Evolutionary conservation across 92 coral and sea anemone species (phyloP), one percentile per base, ranked within the genome.

Genomic region (Umimayanthus kanabou): DNA sequence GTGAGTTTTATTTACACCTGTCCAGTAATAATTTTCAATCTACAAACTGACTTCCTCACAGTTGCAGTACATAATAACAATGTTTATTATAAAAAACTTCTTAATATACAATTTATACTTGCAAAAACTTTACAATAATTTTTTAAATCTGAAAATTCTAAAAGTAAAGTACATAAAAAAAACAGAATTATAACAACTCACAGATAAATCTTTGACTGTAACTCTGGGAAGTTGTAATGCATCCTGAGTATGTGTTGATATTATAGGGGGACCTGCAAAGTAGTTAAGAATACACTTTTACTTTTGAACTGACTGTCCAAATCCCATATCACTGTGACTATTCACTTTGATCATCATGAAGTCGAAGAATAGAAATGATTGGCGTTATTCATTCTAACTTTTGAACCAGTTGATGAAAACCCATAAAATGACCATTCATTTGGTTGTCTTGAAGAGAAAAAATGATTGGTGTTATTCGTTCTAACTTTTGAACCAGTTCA

Each of bases 221-320:
- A 91, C 61, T 72, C 85, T 79, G 14, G 83, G 85, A 37, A 84
- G 89, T 45, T 85, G 89, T 33, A 89, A 80, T 20, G 94, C 94
- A 80, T 88, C 90, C 64, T 91, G 81, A 25, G 76, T 85, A 6
- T 85, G 89, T 9, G 76, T 87, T 25, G 89, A 74, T 49, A 91
- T 91, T 39, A 91, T 91, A 3, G 89, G 87, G 4, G 94, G 94
- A 22, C 94, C 94, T 91, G 83, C n/a, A 30, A 14, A 45, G 23
- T 18, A 61, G 40, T 55, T 69, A 16, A 26, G 26, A 23, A 64
- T 29, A 40, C 2, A 78, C 4, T 4, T n/a, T 9, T 30, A 47
- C 37, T 33, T 33, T 33, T 33, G 37, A 33, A 33, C 37, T 33
- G 37, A 33, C 37, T 33, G 37, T 33, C 37, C 37, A 33, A 33